phyloP scores from a whole-genome alignment of 2,888 invertebrate species.

The Spisula subtruncata region DNA sequence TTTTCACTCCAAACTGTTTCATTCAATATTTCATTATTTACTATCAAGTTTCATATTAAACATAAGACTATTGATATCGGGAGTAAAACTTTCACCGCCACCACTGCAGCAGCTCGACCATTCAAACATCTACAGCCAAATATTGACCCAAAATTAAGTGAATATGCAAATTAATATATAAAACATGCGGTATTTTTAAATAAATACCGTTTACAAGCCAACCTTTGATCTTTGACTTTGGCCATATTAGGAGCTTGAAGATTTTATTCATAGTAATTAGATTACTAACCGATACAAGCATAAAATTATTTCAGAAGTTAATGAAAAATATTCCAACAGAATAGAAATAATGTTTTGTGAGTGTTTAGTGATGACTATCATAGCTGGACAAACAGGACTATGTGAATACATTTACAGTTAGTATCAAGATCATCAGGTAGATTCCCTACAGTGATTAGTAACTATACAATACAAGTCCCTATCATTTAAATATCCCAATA shows the following conservation, averaged over 20 bases:
- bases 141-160: slow-evolving; percentile 40
- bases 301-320: background rate
- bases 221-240: slow-evolving; percentile 40
- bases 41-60: slow-evolving; percentile 43
- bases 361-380: background rate
- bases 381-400: background rate
- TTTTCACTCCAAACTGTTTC: slow-evolving; percentile 23
- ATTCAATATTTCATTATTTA: slow-evolving; percentile 40
- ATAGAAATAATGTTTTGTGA: background rate
- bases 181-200: slow-evolving; percentile 43
- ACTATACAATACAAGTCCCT: background rate
- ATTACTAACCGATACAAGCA: slow-evolving; percentile 9
- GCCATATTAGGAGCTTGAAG: background rate
- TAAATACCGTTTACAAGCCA: slow-evolving; percentile 1
- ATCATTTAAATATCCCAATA: background rate
- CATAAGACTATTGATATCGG: slow-evolving; percentile 24
- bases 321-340: background rate
- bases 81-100: slow-evolving; percentile 8
- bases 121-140: slow-evolving; percentile 24
- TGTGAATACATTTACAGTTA: background rate
- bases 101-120: slow-evolving; percentile 14
- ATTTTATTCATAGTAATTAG: background rate
- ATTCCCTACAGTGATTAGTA: background rate
- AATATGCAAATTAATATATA: slow-evolving; percentile 42
- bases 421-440: background rate